Evolutionary conservation across 2,888 invertebrate genomes (phyloP), one percentile per base, ranked within the genome.

Genomic region (Cryptus viduatorius): DNA sequence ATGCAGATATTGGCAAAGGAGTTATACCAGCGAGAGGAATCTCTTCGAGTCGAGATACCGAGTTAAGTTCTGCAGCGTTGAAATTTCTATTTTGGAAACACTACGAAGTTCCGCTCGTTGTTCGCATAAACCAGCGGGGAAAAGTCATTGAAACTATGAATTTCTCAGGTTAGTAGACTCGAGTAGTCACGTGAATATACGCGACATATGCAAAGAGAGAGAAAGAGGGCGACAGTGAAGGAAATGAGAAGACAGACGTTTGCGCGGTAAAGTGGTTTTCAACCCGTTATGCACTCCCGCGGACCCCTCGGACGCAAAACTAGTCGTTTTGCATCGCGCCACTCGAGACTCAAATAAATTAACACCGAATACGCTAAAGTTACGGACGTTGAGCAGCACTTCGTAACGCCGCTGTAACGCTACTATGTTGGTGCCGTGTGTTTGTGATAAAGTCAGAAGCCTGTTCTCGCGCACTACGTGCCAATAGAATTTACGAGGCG

Each of bases 401-500:
- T 24, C 72, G 19, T 29, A n/a, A 42, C 50, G 31, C 42, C 44
- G 67, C 69, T 68, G 48, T 67, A 24, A 29, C 77, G 61, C 61
- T 31, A 61, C 46, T 31, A 19, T 59, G 16, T 10, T 56, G 65
- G 37, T 44, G 29, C 48, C 48, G 50, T 46, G 79, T 50, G 72
- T 67, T 53, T 56, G 79, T 67, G 50, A 82, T 68, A 68, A 78
- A 73, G 72, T 78, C 72, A 82, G 67, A 67, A 72, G 59, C 50
- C 7, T 56, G 69, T 69, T 71, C 71, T 31, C 65, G 53, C 16
- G 42, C 16, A 75, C 53, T 16, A 75, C 50, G 67, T 76, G 64
- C 79, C 46, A 50, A 79, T 79, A 53, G 53, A 79, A 83, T 83
- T 83, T 83, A 79, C 75, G 79, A 83, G 53, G 44, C 5, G 42